These are phyloP conservation scores for Spilogale gracilis DNA, from an alignment of 2,113 vertebrate species.

Conservation along the genomic window DNA sequence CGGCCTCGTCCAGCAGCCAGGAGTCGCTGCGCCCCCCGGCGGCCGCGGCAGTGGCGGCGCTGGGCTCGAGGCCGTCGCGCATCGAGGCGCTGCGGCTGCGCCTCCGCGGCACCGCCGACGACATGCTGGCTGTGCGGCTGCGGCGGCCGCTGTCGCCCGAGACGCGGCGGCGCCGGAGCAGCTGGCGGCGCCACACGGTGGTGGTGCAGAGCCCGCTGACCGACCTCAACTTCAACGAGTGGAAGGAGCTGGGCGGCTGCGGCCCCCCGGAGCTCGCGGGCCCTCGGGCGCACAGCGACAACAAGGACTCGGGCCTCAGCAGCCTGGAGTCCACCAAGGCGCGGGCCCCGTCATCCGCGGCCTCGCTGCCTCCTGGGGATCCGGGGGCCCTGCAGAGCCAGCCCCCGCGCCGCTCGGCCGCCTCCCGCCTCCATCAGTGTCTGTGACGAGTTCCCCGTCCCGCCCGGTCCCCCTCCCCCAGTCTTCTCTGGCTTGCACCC, in stretches of 20 bases:
- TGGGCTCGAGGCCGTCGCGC: slow-evolving; percentile 88
- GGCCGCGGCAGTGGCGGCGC: background rate
- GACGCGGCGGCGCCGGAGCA: slow-evolving; percentile 93
- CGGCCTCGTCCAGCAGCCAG: slow-evolving; percentile 87
- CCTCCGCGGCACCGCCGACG: slow-evolving; percentile 91
- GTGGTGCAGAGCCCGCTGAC: slow-evolving; percentile 90
- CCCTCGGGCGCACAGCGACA: slow-evolving; percentile 72
- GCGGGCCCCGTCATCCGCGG: slow-evolving; percentile 46
- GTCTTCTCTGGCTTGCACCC: background rate
- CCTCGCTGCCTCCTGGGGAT: slow-evolving; percentile 68
- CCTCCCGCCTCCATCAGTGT: slow-evolving; percentile 91
- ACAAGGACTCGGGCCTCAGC: slow-evolving; percentile 90
- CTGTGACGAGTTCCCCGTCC: slow-evolving; percentile 77
- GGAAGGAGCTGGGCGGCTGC: slow-evolving; percentile 85
- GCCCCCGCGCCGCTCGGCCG: slow-evolving; percentile 78
- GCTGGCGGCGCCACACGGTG: slow-evolving; percentile 96
- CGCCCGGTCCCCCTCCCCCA: background rate
- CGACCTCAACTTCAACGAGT: slow-evolving; percentile 91
- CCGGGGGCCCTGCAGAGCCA: slow-evolving; percentile 28
- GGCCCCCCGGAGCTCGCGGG: slow-evolving; percentile 11
- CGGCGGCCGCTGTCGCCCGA: slow-evolving; percentile 94
- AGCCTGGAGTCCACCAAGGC: slow-evolving; percentile 90
- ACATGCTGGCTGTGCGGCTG: slow-evolving; percentile 91
- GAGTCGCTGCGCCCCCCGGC: slow-evolving; percentile 80
- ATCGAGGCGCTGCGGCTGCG: slow-evolving; percentile 91